These are phyloP conservation scores for Mus caroli DNA, from an alignment of 2,797 vertebrate genomes.

Conservation along the genomic window DNA sequence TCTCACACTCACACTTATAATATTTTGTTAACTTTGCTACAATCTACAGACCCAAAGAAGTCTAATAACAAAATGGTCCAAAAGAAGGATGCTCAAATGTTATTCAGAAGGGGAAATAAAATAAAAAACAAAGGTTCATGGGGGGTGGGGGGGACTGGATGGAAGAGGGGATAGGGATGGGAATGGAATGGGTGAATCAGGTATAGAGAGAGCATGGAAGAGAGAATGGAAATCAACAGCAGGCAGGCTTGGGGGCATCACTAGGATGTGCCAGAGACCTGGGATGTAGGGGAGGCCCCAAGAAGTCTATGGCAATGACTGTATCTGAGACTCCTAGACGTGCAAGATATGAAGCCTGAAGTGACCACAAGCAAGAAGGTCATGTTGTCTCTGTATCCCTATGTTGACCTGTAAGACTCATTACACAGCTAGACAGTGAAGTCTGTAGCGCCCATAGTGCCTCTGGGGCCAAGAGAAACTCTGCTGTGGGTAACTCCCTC, in stretches of 20 bases:
- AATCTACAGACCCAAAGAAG: not conserved
- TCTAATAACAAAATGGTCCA: not conserved
- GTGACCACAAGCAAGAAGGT: not conserved
- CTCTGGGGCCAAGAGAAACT: not conserved
- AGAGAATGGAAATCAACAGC: not conserved
- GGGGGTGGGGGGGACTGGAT: not conserved
- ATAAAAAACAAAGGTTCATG: not conserved
- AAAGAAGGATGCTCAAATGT: not conserved
- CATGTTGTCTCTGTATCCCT: not conserved
- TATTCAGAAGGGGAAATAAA: not conserved
- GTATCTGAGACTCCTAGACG: not conserved
- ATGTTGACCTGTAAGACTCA: not conserved
- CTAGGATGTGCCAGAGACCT: not conserved
- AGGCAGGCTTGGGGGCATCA: not conserved
- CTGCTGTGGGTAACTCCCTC: constrained; percentile 1
- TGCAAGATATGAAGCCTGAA: not conserved
- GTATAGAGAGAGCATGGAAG: not conserved
- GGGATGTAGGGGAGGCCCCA: not conserved
- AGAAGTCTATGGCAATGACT: not conserved
- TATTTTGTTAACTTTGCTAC: not conserved
- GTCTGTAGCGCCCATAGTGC: accelerated
- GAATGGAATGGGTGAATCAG: not conserved
- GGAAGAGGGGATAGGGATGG: not conserved
- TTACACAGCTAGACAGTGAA: not conserved
- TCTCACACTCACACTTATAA: not conserved